phyloP scores from a whole-genome alignment of 1,140 invertebrate genomes.

The Drosophila bocqueti region DNA sequence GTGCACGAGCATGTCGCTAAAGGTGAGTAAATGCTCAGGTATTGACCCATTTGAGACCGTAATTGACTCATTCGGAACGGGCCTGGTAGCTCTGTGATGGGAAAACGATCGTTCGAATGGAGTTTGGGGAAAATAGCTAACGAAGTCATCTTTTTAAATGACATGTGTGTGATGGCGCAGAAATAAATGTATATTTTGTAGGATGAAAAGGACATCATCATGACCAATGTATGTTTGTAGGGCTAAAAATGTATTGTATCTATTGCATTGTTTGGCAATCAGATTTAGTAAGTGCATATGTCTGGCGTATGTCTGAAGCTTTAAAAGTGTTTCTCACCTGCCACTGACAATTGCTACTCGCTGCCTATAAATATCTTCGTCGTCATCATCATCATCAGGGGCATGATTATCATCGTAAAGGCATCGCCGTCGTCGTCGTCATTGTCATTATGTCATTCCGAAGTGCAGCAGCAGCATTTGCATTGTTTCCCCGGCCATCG shows the following conservation, averaged over 20 bases:
- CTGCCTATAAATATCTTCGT: conserved; percentile 38
- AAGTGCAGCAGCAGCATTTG: conserved; percentile 59
- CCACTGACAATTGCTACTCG: conserved; percentile 47
- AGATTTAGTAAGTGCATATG: conserved; percentile 11
- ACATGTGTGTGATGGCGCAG: background rate
- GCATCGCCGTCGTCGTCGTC: conserved; percentile 31
- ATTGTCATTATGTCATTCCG: conserved; percentile 63
- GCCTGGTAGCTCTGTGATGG: conserved; percentile 17
- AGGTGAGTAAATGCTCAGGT: conserved; percentile 66
- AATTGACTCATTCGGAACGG: conserved; percentile 25
- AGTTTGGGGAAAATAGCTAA: background rate
- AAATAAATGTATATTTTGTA: background rate
- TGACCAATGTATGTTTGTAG: background rate
- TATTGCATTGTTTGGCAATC: conserved; percentile 47
- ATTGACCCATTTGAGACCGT: conserved; percentile 54
- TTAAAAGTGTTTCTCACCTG: conserved; percentile 72
- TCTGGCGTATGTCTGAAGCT: conserved; percentile 55
- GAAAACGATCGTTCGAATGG: background rate
- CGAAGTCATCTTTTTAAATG: background rate
- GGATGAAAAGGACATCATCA: background rate
- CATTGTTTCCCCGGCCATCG: conserved; percentile 46
- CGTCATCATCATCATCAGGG: conserved; percentile 26
- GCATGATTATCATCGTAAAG: conserved; percentile 27
- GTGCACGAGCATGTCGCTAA: conserved; percentile 67
- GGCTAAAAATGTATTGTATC: background rate